Conservation (phyloP, 2,888 invertebrate species). For the Coelinius sp. region DNA sequence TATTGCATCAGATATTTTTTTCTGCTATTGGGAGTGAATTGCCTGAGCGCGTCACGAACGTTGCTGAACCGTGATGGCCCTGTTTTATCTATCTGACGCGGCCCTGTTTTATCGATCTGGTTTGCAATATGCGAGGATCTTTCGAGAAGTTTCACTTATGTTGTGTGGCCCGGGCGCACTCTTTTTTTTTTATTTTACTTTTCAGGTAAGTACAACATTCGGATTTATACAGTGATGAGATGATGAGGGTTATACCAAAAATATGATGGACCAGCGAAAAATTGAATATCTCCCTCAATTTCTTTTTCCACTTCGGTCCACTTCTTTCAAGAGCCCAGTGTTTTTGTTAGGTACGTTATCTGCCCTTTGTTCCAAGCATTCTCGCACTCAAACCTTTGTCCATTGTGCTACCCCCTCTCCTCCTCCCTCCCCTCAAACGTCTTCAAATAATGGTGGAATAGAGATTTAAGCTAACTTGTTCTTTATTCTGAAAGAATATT, state of each 20-base stretch:
- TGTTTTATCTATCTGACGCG: too few species aligned
- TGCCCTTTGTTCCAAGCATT: constrained; percentile 63
- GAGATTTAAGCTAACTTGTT: neutral
- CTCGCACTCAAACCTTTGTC: constrained; percentile 63
- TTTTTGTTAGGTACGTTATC: constrained; percentile 66
- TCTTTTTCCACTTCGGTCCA: constrained; percentile 24
- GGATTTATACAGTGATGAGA: too few species aligned
- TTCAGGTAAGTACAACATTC: neutral
- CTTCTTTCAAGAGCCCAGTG: constrained; percentile 45
- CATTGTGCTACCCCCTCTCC: neutral
- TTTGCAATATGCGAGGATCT: too few species aligned
- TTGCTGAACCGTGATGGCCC: too few species aligned
- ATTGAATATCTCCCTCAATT: constrained; percentile 42
- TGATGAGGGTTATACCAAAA: neutral
- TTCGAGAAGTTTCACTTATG: too few species aligned
- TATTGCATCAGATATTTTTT: too few species aligned
- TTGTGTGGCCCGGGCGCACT: too few species aligned
- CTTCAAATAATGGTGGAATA: neutral
- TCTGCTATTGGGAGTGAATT: too few species aligned
- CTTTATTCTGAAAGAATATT: neutral
- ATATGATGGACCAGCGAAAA: constrained; percentile 37
- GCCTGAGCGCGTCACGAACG: too few species aligned
- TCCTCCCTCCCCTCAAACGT: neutral
- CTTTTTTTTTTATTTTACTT: too few species aligned
- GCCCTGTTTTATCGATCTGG: too few species aligned